These are phyloP conservation scores for Ciconia stormi DNA, from an alignment of 2,113 vertebrate species.

Conservation along the genomic window DNA sequence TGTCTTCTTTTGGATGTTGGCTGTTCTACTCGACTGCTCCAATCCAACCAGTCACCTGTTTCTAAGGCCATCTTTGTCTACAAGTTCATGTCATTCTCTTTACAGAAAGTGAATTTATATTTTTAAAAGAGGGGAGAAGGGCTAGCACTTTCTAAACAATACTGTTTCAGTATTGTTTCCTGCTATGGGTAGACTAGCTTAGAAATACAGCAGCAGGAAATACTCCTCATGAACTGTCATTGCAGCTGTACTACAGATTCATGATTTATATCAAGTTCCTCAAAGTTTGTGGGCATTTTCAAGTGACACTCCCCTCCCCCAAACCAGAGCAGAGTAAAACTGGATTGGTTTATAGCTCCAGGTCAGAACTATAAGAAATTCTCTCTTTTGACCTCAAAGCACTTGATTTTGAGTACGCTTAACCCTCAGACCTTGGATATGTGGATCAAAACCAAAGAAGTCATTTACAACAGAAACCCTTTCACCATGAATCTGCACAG, in stretches of 20 bases:
- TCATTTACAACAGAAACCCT: neutral
- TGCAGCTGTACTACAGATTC: neutral
- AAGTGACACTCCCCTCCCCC: fast-evolving
- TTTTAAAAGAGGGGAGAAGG: neutral
- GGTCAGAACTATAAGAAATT: neutral
- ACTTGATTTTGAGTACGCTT: neutral
- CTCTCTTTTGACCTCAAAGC: neutral
- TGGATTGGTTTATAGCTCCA: neutral
- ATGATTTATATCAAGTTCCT: neutral
- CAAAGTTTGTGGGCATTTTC: neutral
- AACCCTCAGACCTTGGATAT: neutral
- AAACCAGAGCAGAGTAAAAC: neutral
- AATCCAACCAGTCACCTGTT: neutral
- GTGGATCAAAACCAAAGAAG: neutral
- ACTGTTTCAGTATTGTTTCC: neutral
- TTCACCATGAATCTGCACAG: neutral
- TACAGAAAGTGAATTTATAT: neutral
- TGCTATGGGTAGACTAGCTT: neutral
- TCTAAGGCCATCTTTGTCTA: neutral
- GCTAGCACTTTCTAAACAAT: neutral
- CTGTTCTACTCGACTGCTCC: neutral
- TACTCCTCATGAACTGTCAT: neutral
- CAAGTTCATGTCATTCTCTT: neutral
- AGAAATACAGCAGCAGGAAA: neutral
- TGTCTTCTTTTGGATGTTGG: neutral